Conservation (phyloP, 2,797 vertebrate species). For the Holocentrus rufus region DNA sequence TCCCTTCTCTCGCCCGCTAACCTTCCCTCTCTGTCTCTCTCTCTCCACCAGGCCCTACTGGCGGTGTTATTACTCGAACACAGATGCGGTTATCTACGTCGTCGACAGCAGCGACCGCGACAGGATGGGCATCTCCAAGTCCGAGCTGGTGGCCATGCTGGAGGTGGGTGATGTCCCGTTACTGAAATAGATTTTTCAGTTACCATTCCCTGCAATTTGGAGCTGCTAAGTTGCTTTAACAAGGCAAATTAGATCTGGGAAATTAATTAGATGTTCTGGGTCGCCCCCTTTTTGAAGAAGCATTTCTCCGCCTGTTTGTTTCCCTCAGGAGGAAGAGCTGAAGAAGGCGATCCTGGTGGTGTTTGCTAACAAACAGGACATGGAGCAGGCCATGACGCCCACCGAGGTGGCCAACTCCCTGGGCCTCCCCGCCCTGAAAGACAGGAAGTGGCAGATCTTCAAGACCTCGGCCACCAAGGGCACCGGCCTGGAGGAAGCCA, state of each 20-base stretch:
- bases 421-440: constrained; percentile 93
- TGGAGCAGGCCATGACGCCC: constrained; percentile 98
- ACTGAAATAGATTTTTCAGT: too few species aligned
- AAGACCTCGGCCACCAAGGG: constrained; percentile 98
- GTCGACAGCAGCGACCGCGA: constrained; percentile 99
- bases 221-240: neutral
- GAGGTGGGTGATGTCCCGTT: constrained; percentile 82
- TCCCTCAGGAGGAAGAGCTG: constrained; percentile 92
- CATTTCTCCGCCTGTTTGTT: neutral
- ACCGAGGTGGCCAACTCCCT: constrained; percentile 95
- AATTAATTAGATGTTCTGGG: neutral
- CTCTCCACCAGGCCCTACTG: constrained; percentile 89
- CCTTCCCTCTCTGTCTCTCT: neutral
- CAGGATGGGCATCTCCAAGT: constrained; percentile 98
- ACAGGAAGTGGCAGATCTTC: constrained; percentile 99
- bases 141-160: constrained; percentile 97
- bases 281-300: neutral
- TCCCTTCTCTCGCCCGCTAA: neutral
- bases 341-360: constrained; percentile 99
- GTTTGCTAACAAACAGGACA: constrained; percentile 99
- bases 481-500: constrained; percentile 94
- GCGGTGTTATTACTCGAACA: constrained; percentile 99
- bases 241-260: neutral
- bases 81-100: constrained; percentile 97
- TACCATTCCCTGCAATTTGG: too few species aligned